Evolutionary conservation across 2,888 invertebrate genomes (phyloP).

Genomic region (Plebejus argus): DNA sequence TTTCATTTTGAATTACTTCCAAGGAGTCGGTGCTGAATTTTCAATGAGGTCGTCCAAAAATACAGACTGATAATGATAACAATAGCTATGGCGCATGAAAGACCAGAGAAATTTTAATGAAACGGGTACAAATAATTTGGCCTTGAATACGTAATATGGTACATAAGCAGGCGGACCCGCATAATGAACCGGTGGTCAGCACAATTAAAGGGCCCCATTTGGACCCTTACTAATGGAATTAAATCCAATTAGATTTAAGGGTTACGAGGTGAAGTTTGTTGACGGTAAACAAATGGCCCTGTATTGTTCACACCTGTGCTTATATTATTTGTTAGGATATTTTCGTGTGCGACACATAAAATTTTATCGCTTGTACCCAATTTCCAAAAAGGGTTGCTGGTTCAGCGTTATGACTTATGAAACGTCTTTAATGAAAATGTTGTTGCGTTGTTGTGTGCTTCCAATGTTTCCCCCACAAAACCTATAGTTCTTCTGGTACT

Average conservation of each 20-base stretch:
- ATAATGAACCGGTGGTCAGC: slow-evolving; percentile 75
- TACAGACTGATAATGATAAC: not conserved
- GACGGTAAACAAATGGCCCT: slow-evolving; percentile 74
- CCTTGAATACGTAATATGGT: slow-evolving; percentile 19
- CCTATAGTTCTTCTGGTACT: not conserved
- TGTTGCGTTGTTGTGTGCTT: no score
- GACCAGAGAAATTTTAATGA: slow-evolving; percentile 26
- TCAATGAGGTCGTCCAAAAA: not conserved
- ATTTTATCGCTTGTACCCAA: slow-evolving; percentile 23
- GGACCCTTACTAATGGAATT: slow-evolving; percentile 79
- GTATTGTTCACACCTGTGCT: slow-evolving; percentile 60
- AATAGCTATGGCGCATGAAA: not conserved
- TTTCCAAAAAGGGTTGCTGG: not conserved
- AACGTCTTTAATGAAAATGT: not conserved
- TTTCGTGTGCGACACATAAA: slow-evolving; percentile 20
- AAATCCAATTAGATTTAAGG: slow-evolving; percentile 80
- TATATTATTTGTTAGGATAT: slow-evolving; percentile 59
- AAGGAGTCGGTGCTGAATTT: not conserved
- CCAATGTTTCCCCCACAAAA: not conserved
- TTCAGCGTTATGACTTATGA: not conserved
- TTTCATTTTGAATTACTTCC: slow-evolving; percentile 11
- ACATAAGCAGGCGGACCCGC: slow-evolving; percentile 47
- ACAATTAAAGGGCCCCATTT: slow-evolving; percentile 76
- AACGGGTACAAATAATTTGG: slow-evolving; percentile 35
- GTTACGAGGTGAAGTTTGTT: slow-evolving; percentile 78